Percentiles rank a stretch among this genome's conserved stretches.
These are phyloP conservation scores for Chionoecetes opilio DNA, from an alignment of 1,140 invertebrate species.

Conservation along the genomic window DNA sequence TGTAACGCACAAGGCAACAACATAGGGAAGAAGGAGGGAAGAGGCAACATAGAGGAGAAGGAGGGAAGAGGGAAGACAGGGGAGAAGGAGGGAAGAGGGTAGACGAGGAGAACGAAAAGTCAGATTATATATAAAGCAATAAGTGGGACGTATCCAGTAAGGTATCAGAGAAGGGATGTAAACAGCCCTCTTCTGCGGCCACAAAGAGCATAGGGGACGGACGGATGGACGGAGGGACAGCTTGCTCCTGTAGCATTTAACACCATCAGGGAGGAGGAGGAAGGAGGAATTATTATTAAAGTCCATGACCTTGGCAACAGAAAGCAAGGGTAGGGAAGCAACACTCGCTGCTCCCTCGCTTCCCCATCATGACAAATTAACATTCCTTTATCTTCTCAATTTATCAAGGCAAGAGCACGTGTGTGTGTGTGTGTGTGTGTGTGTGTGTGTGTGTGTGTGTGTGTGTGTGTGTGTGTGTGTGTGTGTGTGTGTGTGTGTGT, in stretches of 20 bases:
- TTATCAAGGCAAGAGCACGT: not conserved
- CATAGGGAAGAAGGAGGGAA: not conserved
- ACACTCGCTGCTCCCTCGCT: not conserved
- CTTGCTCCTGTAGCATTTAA: not conserved
- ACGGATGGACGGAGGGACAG: not conserved
- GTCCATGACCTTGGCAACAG: not conserved
- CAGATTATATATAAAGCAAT: constrained; percentile 8
- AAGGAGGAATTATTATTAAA: constrained; percentile 21
- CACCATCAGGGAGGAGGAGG: not conserved
- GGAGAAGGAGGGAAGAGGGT: not conserved
- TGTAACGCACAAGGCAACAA: not conserved
- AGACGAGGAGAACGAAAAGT: not conserved
- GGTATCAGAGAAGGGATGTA: not conserved
- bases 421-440: not conserved
- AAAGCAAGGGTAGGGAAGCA: not conserved
- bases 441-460: too few species aligned
- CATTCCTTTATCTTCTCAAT: constrained; percentile 19
- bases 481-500: not conserved
- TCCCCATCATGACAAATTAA: constrained; percentile 8
- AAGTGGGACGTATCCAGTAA: not conserved
- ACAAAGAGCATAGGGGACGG: not conserved
- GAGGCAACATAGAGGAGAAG: not conserved
- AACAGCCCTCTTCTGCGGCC: not conserved
- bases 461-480: too few species aligned
- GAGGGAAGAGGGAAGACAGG: too few species aligned